These are phyloP conservation scores for Poecilia picta DNA, from an alignment of 2,797 vertebrate genomes.

Conservation along the genomic window DNA sequence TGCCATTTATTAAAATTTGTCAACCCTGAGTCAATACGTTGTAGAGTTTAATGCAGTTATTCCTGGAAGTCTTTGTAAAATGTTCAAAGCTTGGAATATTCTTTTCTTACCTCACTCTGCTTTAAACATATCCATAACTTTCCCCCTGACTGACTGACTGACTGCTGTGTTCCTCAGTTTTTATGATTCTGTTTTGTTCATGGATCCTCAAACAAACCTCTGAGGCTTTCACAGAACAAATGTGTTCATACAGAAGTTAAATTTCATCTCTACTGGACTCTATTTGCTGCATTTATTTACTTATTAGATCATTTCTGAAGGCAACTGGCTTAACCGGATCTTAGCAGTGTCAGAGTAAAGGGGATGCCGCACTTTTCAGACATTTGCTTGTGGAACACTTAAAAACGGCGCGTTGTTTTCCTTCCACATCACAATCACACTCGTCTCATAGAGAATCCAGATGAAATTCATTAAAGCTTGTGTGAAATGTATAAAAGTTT, in stretches of 20 bases:
- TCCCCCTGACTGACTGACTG: background rate
- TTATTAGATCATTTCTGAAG: background rate
- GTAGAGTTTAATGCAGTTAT: background rate
- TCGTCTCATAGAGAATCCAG: background rate
- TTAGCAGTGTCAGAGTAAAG: background rate
- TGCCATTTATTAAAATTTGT: background rate
- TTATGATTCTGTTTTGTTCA: background rate
- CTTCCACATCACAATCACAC: background rate
- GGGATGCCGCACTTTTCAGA: background rate
- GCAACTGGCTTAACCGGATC: background rate
- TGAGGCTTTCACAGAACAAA: background rate
- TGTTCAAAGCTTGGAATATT: background rate
- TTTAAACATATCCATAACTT: background rate
- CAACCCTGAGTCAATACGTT: background rate
- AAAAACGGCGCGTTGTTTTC: background rate
- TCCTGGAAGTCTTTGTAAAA: background rate
- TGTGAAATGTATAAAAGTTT: background rate
- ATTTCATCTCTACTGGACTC: background rate
- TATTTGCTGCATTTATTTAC: background rate
- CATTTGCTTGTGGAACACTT: background rate
- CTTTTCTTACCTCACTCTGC: background rate
- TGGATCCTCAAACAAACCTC: constrained; percentile 1
- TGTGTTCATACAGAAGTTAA: background rate
- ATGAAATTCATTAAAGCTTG: background rate
- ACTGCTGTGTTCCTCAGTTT: background rate